Evolutionary conservation across 2,797 vertebrate species (phyloP).

Genomic region (Chelidonichthys spinosus): DNA sequence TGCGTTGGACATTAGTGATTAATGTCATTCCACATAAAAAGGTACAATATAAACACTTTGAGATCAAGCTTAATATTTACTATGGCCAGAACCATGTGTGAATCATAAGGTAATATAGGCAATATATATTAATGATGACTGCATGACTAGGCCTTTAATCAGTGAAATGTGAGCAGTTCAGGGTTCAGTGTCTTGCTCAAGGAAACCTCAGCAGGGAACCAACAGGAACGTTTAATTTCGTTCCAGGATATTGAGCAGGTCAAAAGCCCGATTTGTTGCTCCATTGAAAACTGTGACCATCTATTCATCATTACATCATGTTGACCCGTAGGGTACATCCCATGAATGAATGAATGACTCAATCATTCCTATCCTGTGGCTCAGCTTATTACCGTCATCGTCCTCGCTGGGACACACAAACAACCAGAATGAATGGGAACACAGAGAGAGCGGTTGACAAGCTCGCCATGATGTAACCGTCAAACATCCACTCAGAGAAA

Average conservation of each 20-base stretch:
- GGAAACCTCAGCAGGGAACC: slow-evolving; percentile 10
- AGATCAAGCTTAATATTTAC: not conserved
- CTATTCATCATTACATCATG: slow-evolving; percentile 20
- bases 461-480: not conserved
- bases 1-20: too few relatives aligned
- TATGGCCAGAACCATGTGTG: not conserved
- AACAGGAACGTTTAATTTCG: slow-evolving; percentile 5
- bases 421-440: not conserved
- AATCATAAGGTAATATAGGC: not conserved
- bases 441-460: not conserved
- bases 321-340: not conserved
- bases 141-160: not conserved
- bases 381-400: not conserved
- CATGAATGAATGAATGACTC: slow-evolving; percentile 40
- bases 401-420: not conserved
- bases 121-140: not conserved
- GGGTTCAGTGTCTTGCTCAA: slow-evolving; percentile 14
- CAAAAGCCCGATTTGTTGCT: slow-evolving; percentile 21
- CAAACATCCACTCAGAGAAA: too few relatives aligned
- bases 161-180: not conserved
- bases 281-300: slow-evolving; percentile 32
- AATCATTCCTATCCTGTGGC: slow-evolving; percentile 28
- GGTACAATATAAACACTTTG: too few relatives aligned
- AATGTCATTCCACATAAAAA: too few relatives aligned
- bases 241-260: slow-evolving; percentile 50